phyloP scores from a whole-genome alignment of 2,888 invertebrate species.

The Macrosiphum euphorbiae region DNA sequence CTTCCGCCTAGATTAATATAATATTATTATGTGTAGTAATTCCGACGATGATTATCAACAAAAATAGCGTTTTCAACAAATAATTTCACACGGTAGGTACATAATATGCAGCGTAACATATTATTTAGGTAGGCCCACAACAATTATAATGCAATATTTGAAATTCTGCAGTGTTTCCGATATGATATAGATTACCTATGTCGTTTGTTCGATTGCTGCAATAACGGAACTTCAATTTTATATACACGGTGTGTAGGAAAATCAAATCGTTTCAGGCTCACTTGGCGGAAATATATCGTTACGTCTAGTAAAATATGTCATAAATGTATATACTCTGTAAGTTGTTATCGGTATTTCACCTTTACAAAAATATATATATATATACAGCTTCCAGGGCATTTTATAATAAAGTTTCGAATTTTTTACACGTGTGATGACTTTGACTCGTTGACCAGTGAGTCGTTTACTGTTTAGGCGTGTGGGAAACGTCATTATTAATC shows the following conservation, averaged over 20 bases:
- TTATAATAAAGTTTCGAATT: background rate
- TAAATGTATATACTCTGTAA: background rate
- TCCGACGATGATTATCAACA: background rate
- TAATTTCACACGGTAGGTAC: background rate
- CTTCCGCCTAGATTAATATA: slow-evolving; percentile 27
- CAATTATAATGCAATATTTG: background rate
- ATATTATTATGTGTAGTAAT: background rate
- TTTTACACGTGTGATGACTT: background rate
- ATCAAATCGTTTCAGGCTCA: background rate
- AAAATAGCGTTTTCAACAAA: background rate
- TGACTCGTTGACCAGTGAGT: background rate
- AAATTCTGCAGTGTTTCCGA: background rate
- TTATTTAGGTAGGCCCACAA: background rate
- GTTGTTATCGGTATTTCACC: background rate
- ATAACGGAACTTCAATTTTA: background rate
- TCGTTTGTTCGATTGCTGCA: background rate
- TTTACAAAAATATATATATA: background rate
- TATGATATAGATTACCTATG: background rate
- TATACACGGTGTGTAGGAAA: background rate
- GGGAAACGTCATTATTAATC: background rate
- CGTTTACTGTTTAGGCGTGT: background rate
- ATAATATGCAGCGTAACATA: background rate
- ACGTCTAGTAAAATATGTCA: background rate
- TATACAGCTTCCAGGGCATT: background rate
- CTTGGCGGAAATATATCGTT: background rate